Evolutionary conservation across 2,888 invertebrate species (phyloP), one percentile per base, ranked within the genome.

Genomic region (Luffia ferchaultella): DNA sequence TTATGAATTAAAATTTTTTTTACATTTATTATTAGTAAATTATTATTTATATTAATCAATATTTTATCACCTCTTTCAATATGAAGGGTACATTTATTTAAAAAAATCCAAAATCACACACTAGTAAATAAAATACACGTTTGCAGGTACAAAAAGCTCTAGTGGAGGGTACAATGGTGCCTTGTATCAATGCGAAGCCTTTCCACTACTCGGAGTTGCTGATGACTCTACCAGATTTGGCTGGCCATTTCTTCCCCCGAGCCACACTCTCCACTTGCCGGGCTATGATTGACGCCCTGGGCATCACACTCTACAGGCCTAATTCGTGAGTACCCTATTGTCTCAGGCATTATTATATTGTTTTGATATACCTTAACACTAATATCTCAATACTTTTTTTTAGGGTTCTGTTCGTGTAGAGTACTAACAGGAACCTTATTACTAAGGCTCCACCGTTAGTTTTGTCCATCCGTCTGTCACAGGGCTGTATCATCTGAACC

Each of bases 121-220:
- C n/a, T n/a, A n/a, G n/a, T n/a, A n/a, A n/a, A n/a, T n/a, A n/a
- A n/a, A n/a, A n/a, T n/a, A n/a, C n/a, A n/a, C n/a, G n/a, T 43
- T n/a, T 67, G 30, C 76, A 88, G 86, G 86, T 93, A 46, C 93
- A 93, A 65, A 92, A 92, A 67, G 93, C 92, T 43, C 85, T 91
- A 55, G 90, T 95, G 50, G 92, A 92, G 66, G 91, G 90, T 64
- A 90, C 90, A 62, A 88, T 93, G 87, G 90, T 95, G 60, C 92
- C 92, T 50, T 93, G 93, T 76, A 93, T 95, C 67, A 95, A 95
- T 76, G 90, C 92, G 76, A 93, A 93, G 82, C 92, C 93, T 16
- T 93, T 90, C 80, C 88, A 90, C 58, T 92, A 92, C 71, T 88
- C 90, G 18, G 94, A 94, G 70, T 86, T 93, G 63, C 82, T 94